Evolutionary conservation across 2,888 invertebrate species (phyloP), one percentile per base, ranked within the genome.

Genomic region (Heteromurus nitidus): DNA sequence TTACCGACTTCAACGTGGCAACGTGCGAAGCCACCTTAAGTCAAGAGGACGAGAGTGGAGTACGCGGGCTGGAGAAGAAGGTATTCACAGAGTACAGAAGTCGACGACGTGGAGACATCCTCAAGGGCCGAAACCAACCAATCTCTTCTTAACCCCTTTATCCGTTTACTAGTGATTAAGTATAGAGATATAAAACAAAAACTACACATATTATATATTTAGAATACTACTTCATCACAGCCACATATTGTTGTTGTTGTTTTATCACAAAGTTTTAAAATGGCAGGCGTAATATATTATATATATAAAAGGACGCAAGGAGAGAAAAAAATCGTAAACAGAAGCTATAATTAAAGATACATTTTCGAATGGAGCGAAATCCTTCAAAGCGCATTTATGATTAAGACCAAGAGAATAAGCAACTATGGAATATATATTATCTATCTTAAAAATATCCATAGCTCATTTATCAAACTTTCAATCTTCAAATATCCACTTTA

Each of bases 81-180:
- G 81, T 81, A 1, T 81, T 81, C 53, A 81, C 81, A n/a, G 81
- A 81, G 42, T 81, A 81, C 70, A 47, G 81, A 31, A 75, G 75
- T 42, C 69, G 81, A 47, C 18, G 75, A 44, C 68, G 81, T 47
- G 75, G 81, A 9, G 81, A 81, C 64, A 81, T 81, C 64, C 74
- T 81, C 70, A 81, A 81, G 65, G n/a, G 26, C 0, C 31, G 81
- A 11, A 26, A 18, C 11, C 50, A 36, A 18, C 68, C 31, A 18
- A 3, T 30, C 28, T 30, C 60, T 26, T 16, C 47, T 16, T 47
- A 36, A 36, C 36, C 13, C 36, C 13, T 36, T 36, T 36, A 36
- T 13, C 36, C 13, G n/a, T n/a, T n/a, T n/a, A n/a, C n/a, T n/a
- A n/a, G n/a, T n/a, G n/a, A n/a, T n/a, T n/a, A n/a, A n/a, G n/a